phyloP scores from a whole-genome alignment of 2,797 vertebrate genomes.

The Enteromius radiatus region DNA sequence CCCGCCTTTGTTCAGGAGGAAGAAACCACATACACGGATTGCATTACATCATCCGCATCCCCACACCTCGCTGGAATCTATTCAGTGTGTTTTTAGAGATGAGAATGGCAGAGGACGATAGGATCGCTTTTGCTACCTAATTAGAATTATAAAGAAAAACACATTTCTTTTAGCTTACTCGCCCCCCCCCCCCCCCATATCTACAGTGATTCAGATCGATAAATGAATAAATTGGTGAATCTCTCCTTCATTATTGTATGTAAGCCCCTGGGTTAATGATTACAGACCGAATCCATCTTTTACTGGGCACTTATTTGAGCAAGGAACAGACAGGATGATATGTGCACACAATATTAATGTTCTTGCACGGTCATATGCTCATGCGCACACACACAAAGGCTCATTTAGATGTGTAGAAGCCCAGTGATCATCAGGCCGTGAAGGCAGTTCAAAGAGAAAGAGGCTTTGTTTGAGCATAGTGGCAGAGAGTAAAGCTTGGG shows the following conservation, averaged over 20 bases:
- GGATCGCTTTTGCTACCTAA: slow-evolving; percentile 24
- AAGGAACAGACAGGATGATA: slow-evolving; percentile 1
- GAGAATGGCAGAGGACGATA: slow-evolving; percentile 1
- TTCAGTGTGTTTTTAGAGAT: slow-evolving; percentile 31
- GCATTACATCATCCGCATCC: slow-evolving; percentile 45
- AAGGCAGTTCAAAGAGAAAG: slow-evolving; percentile 37
- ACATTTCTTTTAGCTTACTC: not conserved
- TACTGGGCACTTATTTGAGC: slow-evolving; percentile 20
- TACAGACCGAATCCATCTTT: slow-evolving; percentile 22
- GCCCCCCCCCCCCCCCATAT: not conserved
- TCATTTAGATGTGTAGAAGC: slow-evolving; percentile 47
- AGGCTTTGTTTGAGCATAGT: slow-evolving; percentile 30
- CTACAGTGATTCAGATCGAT: not conserved
- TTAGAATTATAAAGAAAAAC: slow-evolving; percentile 26
- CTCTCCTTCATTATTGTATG: slow-evolving; percentile 39
- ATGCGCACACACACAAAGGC: slow-evolving; percentile 14
- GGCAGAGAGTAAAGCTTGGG: slow-evolving; percentile 16
- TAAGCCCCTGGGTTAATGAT: slow-evolving; percentile 46
- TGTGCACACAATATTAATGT: slow-evolving; percentile 43
- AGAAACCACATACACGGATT: slow-evolving; percentile 46
- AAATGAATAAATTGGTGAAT: slow-evolving; percentile 8
- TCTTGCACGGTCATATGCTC: not conserved
- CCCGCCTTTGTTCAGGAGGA: slow-evolving; percentile 49
- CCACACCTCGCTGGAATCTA: slow-evolving; percentile 14
- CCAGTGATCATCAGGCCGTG: slow-evolving; percentile 41